Evolutionary conservation across 2,113 vertebrate genomes (phyloP).

Genomic region (Hemiscyllium ocellatum): DNA sequence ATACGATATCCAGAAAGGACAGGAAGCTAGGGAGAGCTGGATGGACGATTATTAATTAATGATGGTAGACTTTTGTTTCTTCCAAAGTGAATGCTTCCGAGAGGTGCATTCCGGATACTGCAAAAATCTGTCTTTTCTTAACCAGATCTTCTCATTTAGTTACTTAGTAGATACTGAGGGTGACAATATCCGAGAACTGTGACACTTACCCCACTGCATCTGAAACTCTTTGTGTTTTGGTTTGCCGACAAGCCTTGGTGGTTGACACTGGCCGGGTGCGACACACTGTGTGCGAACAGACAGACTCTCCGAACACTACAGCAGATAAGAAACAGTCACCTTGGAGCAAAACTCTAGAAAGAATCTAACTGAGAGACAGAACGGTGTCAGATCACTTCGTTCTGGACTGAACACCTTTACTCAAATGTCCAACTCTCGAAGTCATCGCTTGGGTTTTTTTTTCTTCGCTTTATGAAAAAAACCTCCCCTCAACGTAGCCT

Average conservation of each 20-base stretch:
- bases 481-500: background rate
- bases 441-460: background rate
- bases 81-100: too few species aligned
- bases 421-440: background rate
- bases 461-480: background rate
- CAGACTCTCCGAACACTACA: conserved; percentile 79
- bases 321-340: background rate
- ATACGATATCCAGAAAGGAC: too few species aligned
- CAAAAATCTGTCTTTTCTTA: background rate
- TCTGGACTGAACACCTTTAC: background rate
- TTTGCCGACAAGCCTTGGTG: conserved; percentile 76
- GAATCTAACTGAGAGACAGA: background rate
- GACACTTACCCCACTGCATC: conserved; percentile 83
- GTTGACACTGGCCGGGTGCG: conserved; percentile 77
- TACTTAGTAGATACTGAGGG: background rate
- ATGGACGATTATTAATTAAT: too few species aligned
- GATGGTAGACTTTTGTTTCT: too few species aligned
- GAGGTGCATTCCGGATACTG: background rate
- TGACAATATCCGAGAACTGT: background rate
- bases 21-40: too few species aligned
- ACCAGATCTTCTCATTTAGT: background rate
- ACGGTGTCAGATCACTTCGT: too few species aligned
- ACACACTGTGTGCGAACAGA: conserved; percentile 78
- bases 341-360: background rate
- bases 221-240: conserved; percentile 90